These are phyloP conservation scores for Cassiopea andromeda DNA, from an alignment of 30 jellyfish, hydroid and myxozoan species.

Conservation along the genomic window DNA sequence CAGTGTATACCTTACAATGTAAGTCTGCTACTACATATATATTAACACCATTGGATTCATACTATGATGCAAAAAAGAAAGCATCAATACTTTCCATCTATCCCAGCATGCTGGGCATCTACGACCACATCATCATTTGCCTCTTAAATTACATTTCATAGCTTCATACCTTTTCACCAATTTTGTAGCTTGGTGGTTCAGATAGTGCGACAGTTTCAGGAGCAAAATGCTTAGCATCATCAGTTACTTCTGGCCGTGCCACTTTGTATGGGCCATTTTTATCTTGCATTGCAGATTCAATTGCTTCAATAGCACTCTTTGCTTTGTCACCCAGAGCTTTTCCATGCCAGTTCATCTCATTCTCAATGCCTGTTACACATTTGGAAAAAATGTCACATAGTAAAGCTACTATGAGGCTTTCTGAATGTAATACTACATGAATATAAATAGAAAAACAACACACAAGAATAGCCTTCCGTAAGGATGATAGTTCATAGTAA, in stretches of 20 bases:
- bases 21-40: too few relatives aligned
- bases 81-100: too few relatives aligned
- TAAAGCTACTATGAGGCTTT: too few relatives aligned
- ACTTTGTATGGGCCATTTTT: conserved; percentile 80
- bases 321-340: conserved; percentile 96
- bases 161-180: conserved; percentile 74
- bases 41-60: too few relatives aligned
- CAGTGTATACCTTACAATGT: too few relatives aligned
- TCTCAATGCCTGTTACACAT: conserved; percentile 82
- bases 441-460: too few relatives aligned
- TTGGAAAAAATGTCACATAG: not conserved
- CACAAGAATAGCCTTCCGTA: not conserved
- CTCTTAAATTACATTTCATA: not conserved
- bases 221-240: conserved; percentile 81
- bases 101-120: too few relatives aligned
- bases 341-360: conserved; percentile 97
- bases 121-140: not conserved
- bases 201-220: conserved; percentile 73
- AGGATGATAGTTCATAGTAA: not conserved
- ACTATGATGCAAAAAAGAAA: too few relatives aligned
- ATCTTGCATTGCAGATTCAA: conserved; percentile 68
- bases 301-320: conserved; percentile 74
- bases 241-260: conserved; percentile 69
- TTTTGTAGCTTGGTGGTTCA: conserved; percentile 84
- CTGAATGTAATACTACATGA: too few relatives aligned